A percentile compares a stretch with the other conserved stretches of the same genome.
Evolutionary conservation across 2,888 invertebrate species (phyloP).

Genomic region (Callyntrura guangdongensis): DNA sequence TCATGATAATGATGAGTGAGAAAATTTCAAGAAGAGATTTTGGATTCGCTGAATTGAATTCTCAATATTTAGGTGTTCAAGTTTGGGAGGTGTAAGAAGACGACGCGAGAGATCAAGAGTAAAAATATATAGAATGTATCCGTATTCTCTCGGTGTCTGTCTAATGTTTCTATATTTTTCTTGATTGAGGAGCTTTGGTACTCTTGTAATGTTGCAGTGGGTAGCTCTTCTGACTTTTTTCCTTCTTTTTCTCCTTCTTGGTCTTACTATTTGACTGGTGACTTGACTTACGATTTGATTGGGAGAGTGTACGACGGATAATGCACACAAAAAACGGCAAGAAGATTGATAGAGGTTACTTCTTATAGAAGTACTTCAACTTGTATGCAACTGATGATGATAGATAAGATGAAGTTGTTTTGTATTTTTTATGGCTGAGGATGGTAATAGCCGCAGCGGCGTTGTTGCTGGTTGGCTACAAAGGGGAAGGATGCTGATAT

Average conservation of each 20-base stretch:
- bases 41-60: constrained; percentile 13
- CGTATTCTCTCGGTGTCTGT: neutral
- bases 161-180: neutral
- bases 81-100: neutral
- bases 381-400: constrained; percentile 6
- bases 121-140: neutral
- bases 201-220: neutral
- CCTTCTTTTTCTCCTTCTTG: neutral
- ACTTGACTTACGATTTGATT: neutral
- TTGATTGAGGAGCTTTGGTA: neutral
- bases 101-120: neutral
- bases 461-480: no score
- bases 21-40: neutral
- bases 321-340: no score
- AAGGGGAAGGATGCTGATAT: neutral
- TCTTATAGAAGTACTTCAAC: neutral
- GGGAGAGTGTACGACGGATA: no score
- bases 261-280: constrained; percentile 6
- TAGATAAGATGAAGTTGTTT: neutral
- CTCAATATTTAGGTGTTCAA: neutral
- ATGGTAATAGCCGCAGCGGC: no score
- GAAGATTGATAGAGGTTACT: no score
- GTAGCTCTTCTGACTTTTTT: neutral
- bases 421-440: neutral
- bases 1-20: neutral